phyloP scores from a whole-genome alignment of 2,888 invertebrate genomes.

The Mesochorus sp. region DNA sequence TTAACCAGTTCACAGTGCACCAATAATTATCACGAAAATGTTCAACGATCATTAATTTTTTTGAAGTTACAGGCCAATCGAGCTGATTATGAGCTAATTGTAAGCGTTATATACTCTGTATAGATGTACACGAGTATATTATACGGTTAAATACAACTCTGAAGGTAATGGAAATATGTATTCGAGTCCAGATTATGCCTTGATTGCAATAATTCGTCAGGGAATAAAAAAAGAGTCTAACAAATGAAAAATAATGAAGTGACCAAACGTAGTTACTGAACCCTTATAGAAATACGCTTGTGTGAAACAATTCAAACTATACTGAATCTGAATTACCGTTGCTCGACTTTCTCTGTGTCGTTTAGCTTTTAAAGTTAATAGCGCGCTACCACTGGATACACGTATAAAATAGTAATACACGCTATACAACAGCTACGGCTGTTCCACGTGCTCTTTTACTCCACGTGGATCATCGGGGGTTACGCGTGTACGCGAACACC shows the following conservation, averaged over 20 bases:
- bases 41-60: too few species aligned
- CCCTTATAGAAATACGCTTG: neutral
- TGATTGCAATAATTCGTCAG: neutral
- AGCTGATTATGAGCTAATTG: neutral
- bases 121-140: too few species aligned
- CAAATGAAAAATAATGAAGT: slow-evolving; percentile 40
- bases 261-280: neutral
- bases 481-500: slow-evolving; percentile 28
- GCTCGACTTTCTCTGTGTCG: slow-evolving; percentile 12
- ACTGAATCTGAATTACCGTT: slow-evolving; percentile 18
- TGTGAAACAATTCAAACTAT: slow-evolving; percentile 3
- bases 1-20: too few species aligned
- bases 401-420: neutral
- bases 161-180: too few species aligned
- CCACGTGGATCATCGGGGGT: slow-evolving; percentile 45
- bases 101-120: too few species aligned
- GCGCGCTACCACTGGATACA: neutral
- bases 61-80: neutral
- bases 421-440: too few species aligned
- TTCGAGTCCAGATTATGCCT: too few species aligned
- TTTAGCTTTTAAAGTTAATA: slow-evolving; percentile 20
- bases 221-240: slow-evolving; percentile 27
- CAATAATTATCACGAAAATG: too few species aligned
- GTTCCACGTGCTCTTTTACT: slow-evolving; percentile 41
- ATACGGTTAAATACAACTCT: too few species aligned